Evolutionary conservation across 2,888 invertebrate genomes (phyloP).

Genomic region (Conchocele bisecta): DNA sequence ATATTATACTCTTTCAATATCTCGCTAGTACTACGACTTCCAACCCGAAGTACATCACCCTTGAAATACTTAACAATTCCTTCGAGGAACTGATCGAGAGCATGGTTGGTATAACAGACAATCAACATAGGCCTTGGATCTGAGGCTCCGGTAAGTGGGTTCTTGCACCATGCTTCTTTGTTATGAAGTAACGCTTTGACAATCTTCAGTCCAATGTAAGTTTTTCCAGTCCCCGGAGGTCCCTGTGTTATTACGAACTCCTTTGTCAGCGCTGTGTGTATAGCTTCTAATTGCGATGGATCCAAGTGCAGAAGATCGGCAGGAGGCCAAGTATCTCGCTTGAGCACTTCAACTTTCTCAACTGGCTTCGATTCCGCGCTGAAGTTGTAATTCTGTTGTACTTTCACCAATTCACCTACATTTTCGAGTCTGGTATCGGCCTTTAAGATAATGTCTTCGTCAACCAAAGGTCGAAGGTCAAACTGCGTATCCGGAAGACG

Average conservation of each 20-base stretch:
- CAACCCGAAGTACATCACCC: constrained; percentile 76
- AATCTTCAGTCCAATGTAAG: constrained; percentile 90
- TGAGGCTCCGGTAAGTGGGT: constrained; percentile 37
- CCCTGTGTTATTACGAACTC: constrained; percentile 84
- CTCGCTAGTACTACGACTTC: constrained; percentile 75
- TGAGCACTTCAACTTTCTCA: constrained; percentile 23
- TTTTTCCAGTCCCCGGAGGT: constrained; percentile 94
- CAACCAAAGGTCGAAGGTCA: constrained; percentile 65
- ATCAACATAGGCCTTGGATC: constrained; percentile 79
- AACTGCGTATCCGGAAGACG: constrained; percentile 25
- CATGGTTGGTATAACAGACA: constrained; percentile 82
- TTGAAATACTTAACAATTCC: constrained; percentile 74
- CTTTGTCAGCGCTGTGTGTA: constrained; percentile 75
- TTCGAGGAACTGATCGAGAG: constrained; percentile 82
- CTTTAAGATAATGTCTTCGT: constrained; percentile 52
- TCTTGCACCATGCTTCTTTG: constrained; percentile 79
- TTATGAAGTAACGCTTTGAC: constrained; percentile 87
- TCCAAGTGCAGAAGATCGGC: constrained; percentile 73
- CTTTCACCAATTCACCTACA: constrained; percentile 27
- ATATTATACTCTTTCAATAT: constrained; percentile 59
- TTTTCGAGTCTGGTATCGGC: constrained; percentile 39
- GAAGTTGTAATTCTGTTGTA: constrained; percentile 18
- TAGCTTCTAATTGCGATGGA: constrained; percentile 74
- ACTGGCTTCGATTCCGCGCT: constrained; percentile 42
- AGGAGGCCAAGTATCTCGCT: constrained; percentile 48